Evolutionary conservation across 2,113 vertebrate species (phyloP), one percentile per base, ranked within the genome.

Genomic region (Dromaius novaehollandiae): DNA sequence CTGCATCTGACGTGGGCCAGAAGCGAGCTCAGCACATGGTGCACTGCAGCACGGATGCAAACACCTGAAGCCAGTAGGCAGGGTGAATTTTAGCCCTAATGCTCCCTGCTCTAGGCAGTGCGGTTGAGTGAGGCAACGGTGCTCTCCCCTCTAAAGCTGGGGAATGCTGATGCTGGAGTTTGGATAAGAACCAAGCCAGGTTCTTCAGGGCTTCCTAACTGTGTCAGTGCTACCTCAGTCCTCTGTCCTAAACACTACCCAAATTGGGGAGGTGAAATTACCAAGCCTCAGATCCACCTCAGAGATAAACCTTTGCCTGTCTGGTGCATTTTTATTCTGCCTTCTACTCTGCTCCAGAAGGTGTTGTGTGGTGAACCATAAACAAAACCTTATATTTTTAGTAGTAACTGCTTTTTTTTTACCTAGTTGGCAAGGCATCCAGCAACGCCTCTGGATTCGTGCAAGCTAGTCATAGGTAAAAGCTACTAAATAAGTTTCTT

Each of bases 61-160:
- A 26, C 5, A 28, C 5, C 10, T 38, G 77, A 75, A 84, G 36
- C 25, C 77, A 34, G 7, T 2, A 28, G 42, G 22, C 63, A 55
- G 0, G 0, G 20, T 9, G 30, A 48, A 8, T 61, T 32, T 13
- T 44, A 68, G 34, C 2, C 6, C 50, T n/a, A 28, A 36, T 11
- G 17, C 19, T 58, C n/a, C 1, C 63, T 9, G 14, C 34, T 76
- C 58, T 32, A 9, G 77, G 73, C 26, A 61, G n/a, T 34, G 4
- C 1, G 34, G 50, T 55, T 50, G 46, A 90, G 51, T 34, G 73
- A 68, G 40, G 44, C 64, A 63, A 36, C 32, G 48, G 22, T 32
- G 38, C 36, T 64, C 44, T 92, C 63, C 14, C 17, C 11, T 1
- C 24, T 44, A 24, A 74, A 42, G 48, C 75, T 93, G 68, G 48